These are phyloP conservation scores for Mythimna loreyi DNA, from an alignment of 2,888 invertebrate species.

Conservation along the genomic window DNA sequence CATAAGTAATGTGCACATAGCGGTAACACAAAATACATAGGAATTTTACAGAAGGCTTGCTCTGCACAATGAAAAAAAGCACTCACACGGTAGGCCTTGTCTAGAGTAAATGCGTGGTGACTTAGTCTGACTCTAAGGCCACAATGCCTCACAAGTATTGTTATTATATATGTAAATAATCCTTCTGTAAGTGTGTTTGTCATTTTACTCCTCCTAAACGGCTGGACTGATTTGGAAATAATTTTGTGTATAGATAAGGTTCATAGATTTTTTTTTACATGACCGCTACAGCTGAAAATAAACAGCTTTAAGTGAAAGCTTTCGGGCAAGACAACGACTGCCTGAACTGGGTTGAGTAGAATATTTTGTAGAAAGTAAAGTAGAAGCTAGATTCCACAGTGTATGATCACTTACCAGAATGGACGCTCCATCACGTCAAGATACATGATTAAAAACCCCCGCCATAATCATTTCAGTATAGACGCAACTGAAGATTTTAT, in stretches of 20 bases:
- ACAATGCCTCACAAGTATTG: neutral
- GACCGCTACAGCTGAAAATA: no score
- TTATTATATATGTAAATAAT: no score
- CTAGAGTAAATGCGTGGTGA: neutral
- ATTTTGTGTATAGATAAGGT: no score
- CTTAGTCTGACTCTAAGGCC: neutral
- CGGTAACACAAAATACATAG: constrained; percentile 21
- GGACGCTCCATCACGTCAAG: neutral
- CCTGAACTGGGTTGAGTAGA: no score
- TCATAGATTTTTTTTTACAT: no score
- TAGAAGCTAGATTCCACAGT: no score
- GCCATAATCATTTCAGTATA: neutral
- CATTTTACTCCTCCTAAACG: no score
- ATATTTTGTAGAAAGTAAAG: no score
- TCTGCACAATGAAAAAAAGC: neutral
- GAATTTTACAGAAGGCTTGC: constrained; percentile 8
- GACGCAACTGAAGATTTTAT: neutral
- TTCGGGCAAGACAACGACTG: no score
- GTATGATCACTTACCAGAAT: neutral
- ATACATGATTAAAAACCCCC: neutral
- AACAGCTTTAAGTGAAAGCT: no score
- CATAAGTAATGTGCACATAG: constrained; percentile 47
- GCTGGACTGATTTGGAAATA: no score
- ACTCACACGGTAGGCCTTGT: neutral
- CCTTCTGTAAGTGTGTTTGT: no score